Evolutionary conservation across 2,888 invertebrate species (phyloP).

Genomic region (Pristionchus mayeri): DNA sequence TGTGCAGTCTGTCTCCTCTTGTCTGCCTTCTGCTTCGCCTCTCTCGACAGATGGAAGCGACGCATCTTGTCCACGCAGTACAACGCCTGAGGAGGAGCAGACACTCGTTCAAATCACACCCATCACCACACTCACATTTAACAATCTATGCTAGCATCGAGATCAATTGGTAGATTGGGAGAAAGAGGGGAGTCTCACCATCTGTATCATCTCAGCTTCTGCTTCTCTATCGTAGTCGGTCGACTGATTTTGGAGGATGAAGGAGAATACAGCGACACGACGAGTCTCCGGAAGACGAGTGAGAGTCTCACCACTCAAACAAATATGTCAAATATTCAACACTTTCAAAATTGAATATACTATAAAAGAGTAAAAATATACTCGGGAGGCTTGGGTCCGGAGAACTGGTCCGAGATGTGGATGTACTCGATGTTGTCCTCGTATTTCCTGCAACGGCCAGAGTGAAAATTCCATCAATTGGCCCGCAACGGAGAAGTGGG

Average conservation of each 20-base stretch:
- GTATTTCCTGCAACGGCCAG: slow-evolving; percentile 84
- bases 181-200: slow-evolving; percentile 46
- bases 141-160: background rate
- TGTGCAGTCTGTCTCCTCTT: slow-evolving; percentile 93
- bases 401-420: slow-evolving; percentile 96
- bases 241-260: slow-evolving; percentile 77
- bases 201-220: slow-evolving; percentile 56
- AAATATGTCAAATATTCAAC: too few relatives aligned
- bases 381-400: slow-evolving; percentile 90
- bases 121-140: background rate
- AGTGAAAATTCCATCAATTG: slow-evolving; percentile 51
- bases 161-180: background rate
- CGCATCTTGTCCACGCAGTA: slow-evolving; percentile 93
- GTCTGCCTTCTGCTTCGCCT: slow-evolving; percentile 82
- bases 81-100: slow-evolving; percentile 83
- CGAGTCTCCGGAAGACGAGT: slow-evolving; percentile 82
- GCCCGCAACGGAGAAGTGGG: background rate
- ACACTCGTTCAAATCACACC: slow-evolving; percentile 45
- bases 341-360: too few relatives aligned
- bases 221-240: slow-evolving; percentile 53
- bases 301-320: slow-evolving; percentile 75
- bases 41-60: slow-evolving; percentile 77
- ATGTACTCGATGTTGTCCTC: slow-evolving; percentile 91
- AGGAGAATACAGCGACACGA: slow-evolving; percentile 86
- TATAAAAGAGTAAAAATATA: too few relatives aligned